phyloP scores from a whole-genome alignment of 92 coral and sea anemone species.

The Phenganax subtilis region DNA sequence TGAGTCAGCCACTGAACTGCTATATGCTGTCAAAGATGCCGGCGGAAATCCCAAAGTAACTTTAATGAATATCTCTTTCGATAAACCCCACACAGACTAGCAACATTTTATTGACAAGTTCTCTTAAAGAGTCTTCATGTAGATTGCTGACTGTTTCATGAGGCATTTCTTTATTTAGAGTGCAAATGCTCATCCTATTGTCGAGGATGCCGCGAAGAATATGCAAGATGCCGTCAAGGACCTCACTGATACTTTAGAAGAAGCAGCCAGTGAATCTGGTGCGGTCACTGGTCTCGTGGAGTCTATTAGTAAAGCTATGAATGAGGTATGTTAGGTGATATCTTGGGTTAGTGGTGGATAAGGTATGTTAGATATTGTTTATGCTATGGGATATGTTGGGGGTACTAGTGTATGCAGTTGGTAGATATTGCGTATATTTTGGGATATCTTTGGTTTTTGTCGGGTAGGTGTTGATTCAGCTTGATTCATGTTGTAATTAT shows the following conservation, averaged over 20 bases:
- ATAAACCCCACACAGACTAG: background rate
- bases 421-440: no score
- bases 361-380: no score
- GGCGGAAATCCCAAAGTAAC: slow-evolving; percentile 96
- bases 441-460: no score
- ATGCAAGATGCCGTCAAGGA: slow-evolving; percentile 92
- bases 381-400: no score
- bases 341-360: no score
- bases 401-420: no score
- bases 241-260: slow-evolving; percentile 71
- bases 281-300: slow-evolving; percentile 96
- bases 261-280: slow-evolving; percentile 87
- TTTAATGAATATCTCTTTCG: no score
- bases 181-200: slow-evolving; percentile 73
- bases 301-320: slow-evolving; percentile 86
- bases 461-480: no score
- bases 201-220: slow-evolving; percentile 79
- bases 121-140: background rate
- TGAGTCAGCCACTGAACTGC: slow-evolving; percentile 89
- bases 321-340: slow-evolving; percentile 59
- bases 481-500: slow-evolving; percentile 4
- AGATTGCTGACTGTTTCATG: background rate
- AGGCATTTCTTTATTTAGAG: slow-evolving; percentile 39
- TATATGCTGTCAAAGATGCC: slow-evolving; percentile 85
- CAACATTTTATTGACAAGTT: no score